Conservation (phyloP, 2,113 vertebrate genomes). For the Plecotus auritus region DNA sequence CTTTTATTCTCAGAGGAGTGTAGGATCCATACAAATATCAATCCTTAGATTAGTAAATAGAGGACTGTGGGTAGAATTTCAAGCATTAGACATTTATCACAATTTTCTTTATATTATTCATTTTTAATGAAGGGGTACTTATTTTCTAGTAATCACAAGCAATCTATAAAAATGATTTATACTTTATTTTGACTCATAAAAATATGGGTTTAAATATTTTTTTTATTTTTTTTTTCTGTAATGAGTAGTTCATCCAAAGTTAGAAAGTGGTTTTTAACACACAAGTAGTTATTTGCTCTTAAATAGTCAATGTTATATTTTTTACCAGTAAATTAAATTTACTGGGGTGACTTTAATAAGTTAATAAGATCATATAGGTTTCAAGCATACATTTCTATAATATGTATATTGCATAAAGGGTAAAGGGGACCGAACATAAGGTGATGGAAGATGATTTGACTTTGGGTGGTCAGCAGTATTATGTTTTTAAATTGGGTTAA, state of each 20-base stretch:
- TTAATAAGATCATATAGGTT: background rate
- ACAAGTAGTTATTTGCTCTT: background rate
- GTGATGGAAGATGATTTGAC: background rate
- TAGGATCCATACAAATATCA: background rate
- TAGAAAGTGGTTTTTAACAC: background rate
- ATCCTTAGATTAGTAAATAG: background rate
- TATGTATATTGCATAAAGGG: background rate
- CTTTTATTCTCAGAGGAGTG: background rate
- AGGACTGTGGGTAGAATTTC: background rate
- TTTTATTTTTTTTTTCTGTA: background rate
- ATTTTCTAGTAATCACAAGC: background rate
- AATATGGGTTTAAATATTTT: background rate
- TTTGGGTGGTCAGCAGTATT: background rate
- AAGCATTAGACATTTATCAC: background rate
- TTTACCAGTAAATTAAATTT: background rate
- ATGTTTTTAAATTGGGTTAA: background rate
- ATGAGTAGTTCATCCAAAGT: background rate
- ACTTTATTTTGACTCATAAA: background rate
- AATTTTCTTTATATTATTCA: background rate
- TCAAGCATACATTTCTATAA: background rate
- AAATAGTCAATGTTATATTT: background rate
- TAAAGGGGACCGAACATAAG: background rate
- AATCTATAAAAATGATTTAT: background rate
- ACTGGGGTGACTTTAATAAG: background rate
- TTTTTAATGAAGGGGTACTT: rapidly evolving